Conservation (phyloP, 2,113 vertebrate genomes). For the Clarias batrachus region DNA sequence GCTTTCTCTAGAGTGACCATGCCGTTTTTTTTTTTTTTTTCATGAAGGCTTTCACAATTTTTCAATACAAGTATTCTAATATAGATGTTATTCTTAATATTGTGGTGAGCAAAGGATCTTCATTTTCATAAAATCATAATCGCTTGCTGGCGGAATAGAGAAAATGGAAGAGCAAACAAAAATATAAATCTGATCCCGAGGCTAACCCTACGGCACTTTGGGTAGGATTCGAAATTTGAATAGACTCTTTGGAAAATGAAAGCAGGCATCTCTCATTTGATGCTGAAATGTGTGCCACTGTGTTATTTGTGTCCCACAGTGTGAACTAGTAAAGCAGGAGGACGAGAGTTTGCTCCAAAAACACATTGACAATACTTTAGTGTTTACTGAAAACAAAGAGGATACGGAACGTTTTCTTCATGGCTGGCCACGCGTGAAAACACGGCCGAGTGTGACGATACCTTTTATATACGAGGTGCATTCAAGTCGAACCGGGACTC, state of each 20-base stretch:
- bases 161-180: not conserved
- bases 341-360: not conserved
- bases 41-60: not conserved
- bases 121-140: not conserved
- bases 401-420: not conserved
- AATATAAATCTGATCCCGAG: not conserved
- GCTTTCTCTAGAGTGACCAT: not conserved
- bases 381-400: not conserved
- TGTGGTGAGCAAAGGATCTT: not conserved
- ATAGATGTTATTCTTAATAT: not conserved
- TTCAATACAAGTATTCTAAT: not conserved
- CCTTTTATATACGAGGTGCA: not conserved
- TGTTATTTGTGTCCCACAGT: not conserved
- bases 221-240: not conserved
- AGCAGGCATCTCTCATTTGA: not conserved
- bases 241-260: not conserved
- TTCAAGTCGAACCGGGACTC: no score
- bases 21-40: no score
- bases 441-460: not conserved
- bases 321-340: not conserved
- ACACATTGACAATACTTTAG: not conserved
- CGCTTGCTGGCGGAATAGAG: not conserved
- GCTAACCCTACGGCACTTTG: not conserved
- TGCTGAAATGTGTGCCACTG: not conserved
- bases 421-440: not conserved